Evolutionary conservation across 2,113 vertebrate genomes (phyloP).

Genomic region (Ctenomys sociabilis): DNA sequence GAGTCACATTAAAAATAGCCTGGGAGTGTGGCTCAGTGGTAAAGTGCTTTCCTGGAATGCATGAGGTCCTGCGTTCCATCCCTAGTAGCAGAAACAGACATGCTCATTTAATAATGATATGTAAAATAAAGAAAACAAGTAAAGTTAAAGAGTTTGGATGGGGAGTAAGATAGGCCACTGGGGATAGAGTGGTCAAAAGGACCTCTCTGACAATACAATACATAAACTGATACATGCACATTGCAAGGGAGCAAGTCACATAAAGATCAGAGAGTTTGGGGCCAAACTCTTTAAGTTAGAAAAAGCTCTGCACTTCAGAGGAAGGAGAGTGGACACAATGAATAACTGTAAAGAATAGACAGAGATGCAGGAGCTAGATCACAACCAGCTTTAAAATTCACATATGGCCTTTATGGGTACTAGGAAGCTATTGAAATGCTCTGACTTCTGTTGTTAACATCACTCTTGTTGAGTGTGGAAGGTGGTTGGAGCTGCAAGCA

Average conservation of each 20-base stretch:
- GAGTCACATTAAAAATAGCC: neutral
- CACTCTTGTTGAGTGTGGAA: neutral
- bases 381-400: neutral
- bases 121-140: neutral
- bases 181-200: neutral
- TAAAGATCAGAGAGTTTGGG: neutral
- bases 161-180: neutral
- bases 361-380: neutral
- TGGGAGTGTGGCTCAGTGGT: neutral
- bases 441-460: slow-evolving; percentile 23
- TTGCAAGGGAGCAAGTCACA: neutral
- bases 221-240: neutral
- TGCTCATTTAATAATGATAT: neutral
- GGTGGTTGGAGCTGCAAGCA: neutral
- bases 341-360: neutral
- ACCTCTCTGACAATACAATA: neutral
- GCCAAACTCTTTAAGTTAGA: neutral
- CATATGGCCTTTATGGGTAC: slow-evolving; percentile 6
- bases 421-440: neutral
- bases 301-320: slow-evolving; percentile 3
- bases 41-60: neutral
- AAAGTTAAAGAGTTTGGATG: neutral
- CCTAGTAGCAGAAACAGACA: neutral
- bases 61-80: neutral
- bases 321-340: neutral